Percentiles rank a stretch among this genome's conserved stretches.
Conservation (phyloP, 2,113 vertebrate species). For the Psephotus haematonotus region DNA sequence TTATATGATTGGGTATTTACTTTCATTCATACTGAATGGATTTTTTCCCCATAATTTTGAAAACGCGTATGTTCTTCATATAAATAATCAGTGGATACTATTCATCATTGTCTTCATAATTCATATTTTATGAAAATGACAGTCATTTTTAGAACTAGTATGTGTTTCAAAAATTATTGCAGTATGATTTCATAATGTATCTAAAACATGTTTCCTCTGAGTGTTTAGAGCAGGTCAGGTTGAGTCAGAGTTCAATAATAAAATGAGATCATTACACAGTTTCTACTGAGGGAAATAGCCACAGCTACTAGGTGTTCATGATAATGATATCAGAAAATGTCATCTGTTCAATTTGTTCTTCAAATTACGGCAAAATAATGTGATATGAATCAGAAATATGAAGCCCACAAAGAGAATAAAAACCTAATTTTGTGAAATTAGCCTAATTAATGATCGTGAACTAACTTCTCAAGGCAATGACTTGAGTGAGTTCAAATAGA, state of each 20-base stretch:
- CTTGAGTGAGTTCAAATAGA: neutral
- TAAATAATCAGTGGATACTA: neutral
- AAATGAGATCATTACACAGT: neutral
- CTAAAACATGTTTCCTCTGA: neutral
- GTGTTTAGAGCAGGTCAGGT: neutral
- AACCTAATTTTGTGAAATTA: neutral
- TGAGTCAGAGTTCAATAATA: neutral
- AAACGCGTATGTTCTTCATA: accelerated
- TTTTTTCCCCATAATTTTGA: neutral
- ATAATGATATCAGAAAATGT: neutral
- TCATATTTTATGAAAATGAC: neutral
- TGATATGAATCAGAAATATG: neutral
- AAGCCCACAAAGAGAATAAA: neutral
- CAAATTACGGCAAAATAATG: neutral
- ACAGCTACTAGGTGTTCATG: neutral
- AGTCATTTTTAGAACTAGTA: neutral
- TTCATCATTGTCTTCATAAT: neutral
- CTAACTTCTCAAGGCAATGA: neutral
- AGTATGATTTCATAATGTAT: neutral
- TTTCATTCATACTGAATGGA: neutral
- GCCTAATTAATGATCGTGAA: neutral
- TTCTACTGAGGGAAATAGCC: neutral
- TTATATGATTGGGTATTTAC: neutral
- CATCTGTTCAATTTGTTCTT: neutral
- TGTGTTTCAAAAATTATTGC: neutral